Evolutionary conservation across 2,888 invertebrate species (phyloP), one percentile per base, ranked within the genome.

Genomic region (Phorcus lineatus): DNA sequence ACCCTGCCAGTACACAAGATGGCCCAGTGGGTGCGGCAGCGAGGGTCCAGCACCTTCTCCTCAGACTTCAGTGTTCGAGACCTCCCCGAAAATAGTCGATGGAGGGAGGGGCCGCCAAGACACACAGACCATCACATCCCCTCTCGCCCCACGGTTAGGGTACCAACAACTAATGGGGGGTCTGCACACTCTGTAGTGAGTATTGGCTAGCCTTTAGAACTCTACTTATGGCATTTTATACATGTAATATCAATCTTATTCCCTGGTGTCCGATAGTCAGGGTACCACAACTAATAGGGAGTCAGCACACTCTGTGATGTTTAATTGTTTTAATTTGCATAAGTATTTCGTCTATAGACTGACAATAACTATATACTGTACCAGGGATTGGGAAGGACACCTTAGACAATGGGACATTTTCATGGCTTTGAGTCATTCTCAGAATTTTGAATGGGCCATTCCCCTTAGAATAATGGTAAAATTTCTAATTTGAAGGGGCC

Each of bases 1-100:
- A 70, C 67, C 13, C 36, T 79, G 19, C 81, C 81, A 13, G 76
- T 81, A 75, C 80, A 84, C 78, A 86, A 81, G 80, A 89, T 89
- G 89, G 84, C 89, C 1, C 86, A 88, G 66, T 88, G 89, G 89
- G 86, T 89, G 0, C 85, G 84, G 31, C 83, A 80, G 70, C 88
- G 85, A 54, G 52, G 76, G 67, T 40, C 66, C 36, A 24, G 70
- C 55, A 28, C 47, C 47, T 47, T 67, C 47, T 9, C 76, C n/a
- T 7, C 78, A 74, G 16, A 75, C 54, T 36, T 31, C 62, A 62
- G 62, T 62, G 62, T 66, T 19, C 16, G 54, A 7, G 52, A 52
- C 13, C 24, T 54, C 2, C 81, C 75, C 2, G 74, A 74, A 17
- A 54, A 76, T 28, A 79, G 79, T 28, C 78, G 40, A 31, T 81